Conservation (phyloP, 2,888 invertebrate species). For the Eupithecia subumbrata region DNA sequence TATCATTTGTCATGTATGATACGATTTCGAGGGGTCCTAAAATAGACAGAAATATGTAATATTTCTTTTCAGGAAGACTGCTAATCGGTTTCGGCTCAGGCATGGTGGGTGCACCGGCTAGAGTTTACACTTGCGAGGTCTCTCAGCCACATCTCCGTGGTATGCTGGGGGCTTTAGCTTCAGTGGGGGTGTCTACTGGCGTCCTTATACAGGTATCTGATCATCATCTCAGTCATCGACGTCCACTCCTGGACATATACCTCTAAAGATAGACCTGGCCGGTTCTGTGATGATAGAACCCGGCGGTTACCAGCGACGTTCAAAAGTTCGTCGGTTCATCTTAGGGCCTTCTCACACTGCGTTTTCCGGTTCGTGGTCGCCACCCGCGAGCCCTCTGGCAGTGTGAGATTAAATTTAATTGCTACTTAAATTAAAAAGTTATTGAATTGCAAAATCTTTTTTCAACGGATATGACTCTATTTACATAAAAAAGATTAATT, state of each 20-base stretch:
- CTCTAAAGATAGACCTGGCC: background rate
- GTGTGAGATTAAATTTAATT: background rate
- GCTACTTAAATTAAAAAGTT: background rate
- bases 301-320: background rate
- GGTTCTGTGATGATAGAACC: background rate
- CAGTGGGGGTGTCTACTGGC: conserved; percentile 89
- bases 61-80: conserved; percentile 78
- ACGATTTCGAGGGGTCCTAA: background rate
- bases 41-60: background rate
- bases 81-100: conserved; percentile 88
- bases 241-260: background rate
- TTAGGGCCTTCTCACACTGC: background rate
- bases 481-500: background rate
- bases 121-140: conserved; percentile 88
- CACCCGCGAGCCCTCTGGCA: background rate
- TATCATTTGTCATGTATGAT: too few relatives aligned
- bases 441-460: background rate
- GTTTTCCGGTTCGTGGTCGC: background rate
- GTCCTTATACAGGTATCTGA: conserved; percentile 80
- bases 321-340: background rate
- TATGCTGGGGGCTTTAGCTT: conserved; percentile 88
- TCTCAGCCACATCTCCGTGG: conserved; percentile 90
- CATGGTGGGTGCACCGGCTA: conserved; percentile 88
- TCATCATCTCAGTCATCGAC: background rate
- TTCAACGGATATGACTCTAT: too few relatives aligned